Base-by-base conservation (phyloP, 2,888 invertebrate genomes). In the Psylliodes chrysocephalus region DNA sequence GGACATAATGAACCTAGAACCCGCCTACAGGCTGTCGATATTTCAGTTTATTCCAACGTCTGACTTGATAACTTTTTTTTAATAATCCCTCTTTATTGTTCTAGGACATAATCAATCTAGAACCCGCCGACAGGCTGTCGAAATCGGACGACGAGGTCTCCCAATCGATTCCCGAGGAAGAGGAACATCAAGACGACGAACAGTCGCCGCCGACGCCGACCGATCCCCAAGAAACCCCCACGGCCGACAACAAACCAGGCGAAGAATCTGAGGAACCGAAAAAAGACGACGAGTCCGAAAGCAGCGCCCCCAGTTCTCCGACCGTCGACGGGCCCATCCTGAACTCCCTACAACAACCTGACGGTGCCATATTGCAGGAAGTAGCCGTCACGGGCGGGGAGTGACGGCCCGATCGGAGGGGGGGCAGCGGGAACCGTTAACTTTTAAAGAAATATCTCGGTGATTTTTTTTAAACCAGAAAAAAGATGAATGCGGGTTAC, bases 311-410 rank as follows among this genome's bases (percentile, higher is more conserved):
- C 10, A 38, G 40, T n/a, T 42, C 56, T 1, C 56, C 61, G 8
- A n/a, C n/a, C n/a, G 33, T 65, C 22, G 44, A 63, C 14, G 64
- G 42, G 7, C 49, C 55, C 14, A 40, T 40, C 25, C 25, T 54
- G 25, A 47, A 53, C 25, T 14, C 60, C 15, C 28, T 60, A 19
- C 25, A 61, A 30, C 19, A 61, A 30, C 19, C 60, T 19, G 69
- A 70, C 12, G 38, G 42, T 52, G 53, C 67, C 30, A 63, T 70
- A 54, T 68, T 70, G 40, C 57, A 68, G 42, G 71, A 71, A 38
- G 69, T 70, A 12, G 54, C 68, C 25, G 70, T 70, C 10, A 64
- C 64, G 5, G 65, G 63, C 17, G 69, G 68, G 40, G 69, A 55
- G 19, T 53, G 60, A 64, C 35, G 15, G 6, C 22, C 19, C 14